Evolutionary conservation across 2,888 invertebrate species (phyloP).

Genomic region (Diadegma fenestrale): DNA sequence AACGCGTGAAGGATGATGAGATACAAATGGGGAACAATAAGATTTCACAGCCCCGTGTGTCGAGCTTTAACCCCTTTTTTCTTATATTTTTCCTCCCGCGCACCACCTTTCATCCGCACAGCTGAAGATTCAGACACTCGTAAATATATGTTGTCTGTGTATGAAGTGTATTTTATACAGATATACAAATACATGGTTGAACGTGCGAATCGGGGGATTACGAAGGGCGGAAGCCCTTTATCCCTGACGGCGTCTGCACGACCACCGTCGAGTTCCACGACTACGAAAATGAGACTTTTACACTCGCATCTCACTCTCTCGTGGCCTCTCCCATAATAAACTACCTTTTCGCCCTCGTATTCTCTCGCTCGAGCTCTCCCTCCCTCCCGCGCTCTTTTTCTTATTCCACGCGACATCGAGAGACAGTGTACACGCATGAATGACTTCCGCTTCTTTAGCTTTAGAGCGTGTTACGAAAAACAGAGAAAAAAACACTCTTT

Average conservation of each 20-base stretch:
- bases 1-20: slow-evolving; percentile 54
- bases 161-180: not conserved
- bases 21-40: slow-evolving; percentile 67
- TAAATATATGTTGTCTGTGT: slow-evolving; percentile 33
- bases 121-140: slow-evolving; percentile 62
- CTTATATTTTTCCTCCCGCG: slow-evolving; percentile 30
- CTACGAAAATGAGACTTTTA: slow-evolving; percentile 63
- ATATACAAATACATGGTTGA: slow-evolving; percentile 32
- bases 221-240: slow-evolving; percentile 69
- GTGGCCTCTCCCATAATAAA: slow-evolving; percentile 59
- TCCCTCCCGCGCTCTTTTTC: slow-evolving; percentile 16
- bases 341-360: slow-evolving; percentile 45
- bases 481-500: slow-evolving; percentile 41
- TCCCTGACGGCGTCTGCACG: slow-evolving; percentile 64
- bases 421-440: slow-evolving; percentile 59
- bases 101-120: slow-evolving; percentile 39
- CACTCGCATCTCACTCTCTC: slow-evolving; percentile 48
- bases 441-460: slow-evolving; percentile 51
- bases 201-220: slow-evolving; percentile 70
- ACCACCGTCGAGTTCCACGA: slow-evolving; percentile 23
- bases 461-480: slow-evolving; percentile 28
- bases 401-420: slow-evolving; percentile 22
- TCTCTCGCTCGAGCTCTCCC: slow-evolving; percentile 44
- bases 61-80: slow-evolving; percentile 50
- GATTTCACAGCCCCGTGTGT: slow-evolving; percentile 56